phyloP scores from a whole-genome alignment of 2,797 vertebrate species.

The Chaetophractus vellerosus region DNA sequence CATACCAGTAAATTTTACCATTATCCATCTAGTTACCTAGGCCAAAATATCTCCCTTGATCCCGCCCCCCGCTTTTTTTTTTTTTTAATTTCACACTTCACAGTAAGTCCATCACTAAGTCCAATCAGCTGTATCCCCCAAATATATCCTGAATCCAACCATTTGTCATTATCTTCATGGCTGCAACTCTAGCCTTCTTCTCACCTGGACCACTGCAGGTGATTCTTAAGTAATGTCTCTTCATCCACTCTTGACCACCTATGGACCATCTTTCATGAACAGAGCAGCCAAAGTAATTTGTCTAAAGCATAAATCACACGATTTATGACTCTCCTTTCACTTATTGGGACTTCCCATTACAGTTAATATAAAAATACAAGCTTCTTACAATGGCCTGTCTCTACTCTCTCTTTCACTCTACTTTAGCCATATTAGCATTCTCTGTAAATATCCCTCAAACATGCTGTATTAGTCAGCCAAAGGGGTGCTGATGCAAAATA shows the following conservation, averaged over 20 bases:
- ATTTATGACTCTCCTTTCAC: not conserved
- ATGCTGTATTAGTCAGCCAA: too few species aligned
- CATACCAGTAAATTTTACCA: not conserved
- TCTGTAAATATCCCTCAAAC: not conserved
- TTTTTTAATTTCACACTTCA: not conserved
- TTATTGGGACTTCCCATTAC: not conserved
- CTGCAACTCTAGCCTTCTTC: not conserved
- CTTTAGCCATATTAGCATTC: not conserved
- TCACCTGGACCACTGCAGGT: not conserved
- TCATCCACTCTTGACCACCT: not conserved
- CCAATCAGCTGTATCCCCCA: not conserved
- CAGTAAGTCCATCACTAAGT: not conserved
- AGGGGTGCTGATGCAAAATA: too few species aligned
- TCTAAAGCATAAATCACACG: not conserved
- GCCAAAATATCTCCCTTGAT: not conserved
- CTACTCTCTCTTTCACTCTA: not conserved
- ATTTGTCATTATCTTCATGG: not conserved
- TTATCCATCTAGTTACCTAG: not conserved
- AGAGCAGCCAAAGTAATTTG: not conserved
- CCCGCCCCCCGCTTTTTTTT: not conserved
- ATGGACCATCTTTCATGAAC: not conserved
- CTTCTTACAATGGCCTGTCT: not conserved
- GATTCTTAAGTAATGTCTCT: constrained; percentile 29
- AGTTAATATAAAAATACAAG: not conserved
- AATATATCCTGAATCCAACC: not conserved